Evolutionary conservation across 2,888 invertebrate genomes (phyloP), one percentile per base, ranked within the genome.

Genomic region (Teinopalpus imperialis): DNA sequence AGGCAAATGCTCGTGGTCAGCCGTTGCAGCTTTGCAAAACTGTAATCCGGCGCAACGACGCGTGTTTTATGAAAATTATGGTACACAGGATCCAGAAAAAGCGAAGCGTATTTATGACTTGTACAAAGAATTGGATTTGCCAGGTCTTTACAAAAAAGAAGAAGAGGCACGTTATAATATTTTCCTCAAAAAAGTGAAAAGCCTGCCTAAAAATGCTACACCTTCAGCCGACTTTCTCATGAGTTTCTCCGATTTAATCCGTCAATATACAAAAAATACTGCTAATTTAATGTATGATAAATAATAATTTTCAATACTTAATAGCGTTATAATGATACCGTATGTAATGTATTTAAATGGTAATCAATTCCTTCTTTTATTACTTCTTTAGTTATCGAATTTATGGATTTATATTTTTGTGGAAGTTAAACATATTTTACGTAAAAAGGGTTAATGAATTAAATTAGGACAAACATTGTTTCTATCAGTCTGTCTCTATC

Each of bases 1-100:
- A 64, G 97, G 97, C 29, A 98, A 98, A 80, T 98, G 98, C 74
- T 92, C 95, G 0, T 98, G 98, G 98, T 81, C 97, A 31, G 92
- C 95, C 0, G 95, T 97, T 1, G 93, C 94, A 7, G 96, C 95
- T 26, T 88, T 97, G 53, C 92, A 95, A 74, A 90, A 92, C 34
- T 94, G 93, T 7, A 92, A 88, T 42, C 81, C 90, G 0, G 81
- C 89, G 2, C 94, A 96, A 62, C 90, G 90, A 46, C 44, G 53
- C 2, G 62, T 72, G 21, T 63, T 63, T 32, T 77, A 90, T 57
- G 91, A 93, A 52, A 92, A 93, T 73, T 97, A 96, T 66, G 95
- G 94, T 0, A 69, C 69, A 39, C 73, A 86, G 42, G 92, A 94
- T 48, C 79, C 89, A 0, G 90, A 90, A 12, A 91, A 93, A 54